These are phyloP conservation scores for Rhinoptilus africanus DNA, from an alignment of 2,113 vertebrate genomes.

Conservation along the genomic window DNA sequence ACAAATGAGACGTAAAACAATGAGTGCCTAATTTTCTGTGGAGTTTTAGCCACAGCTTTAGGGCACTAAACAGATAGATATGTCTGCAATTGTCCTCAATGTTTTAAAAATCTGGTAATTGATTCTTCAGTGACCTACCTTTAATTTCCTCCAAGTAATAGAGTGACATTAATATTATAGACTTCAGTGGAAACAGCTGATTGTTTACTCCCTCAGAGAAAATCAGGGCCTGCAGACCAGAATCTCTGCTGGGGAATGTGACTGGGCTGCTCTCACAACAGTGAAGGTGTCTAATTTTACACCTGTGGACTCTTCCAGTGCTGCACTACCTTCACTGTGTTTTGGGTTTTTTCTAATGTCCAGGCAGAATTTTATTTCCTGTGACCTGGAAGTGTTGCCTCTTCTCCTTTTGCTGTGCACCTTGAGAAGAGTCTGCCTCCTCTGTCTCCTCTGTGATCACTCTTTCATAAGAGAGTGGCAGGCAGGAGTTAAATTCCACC, in stretches of 20 bases:
- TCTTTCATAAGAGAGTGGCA: neutral
- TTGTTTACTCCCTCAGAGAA: neutral
- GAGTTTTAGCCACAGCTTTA: neutral
- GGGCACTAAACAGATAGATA: neutral
- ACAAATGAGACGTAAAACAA: neutral
- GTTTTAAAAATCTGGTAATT: neutral
- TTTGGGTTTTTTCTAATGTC: neutral
- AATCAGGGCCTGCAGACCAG: neutral
- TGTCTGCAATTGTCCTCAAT: neutral
- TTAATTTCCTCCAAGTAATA: slow-evolving; percentile 19
- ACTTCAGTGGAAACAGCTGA: neutral
- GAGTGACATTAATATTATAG: neutral
- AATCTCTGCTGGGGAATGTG: neutral
- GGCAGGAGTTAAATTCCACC: neutral
- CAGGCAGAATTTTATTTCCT: neutral
- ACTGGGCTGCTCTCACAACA: neutral
- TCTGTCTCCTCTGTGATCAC: neutral
- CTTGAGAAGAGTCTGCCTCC: neutral
- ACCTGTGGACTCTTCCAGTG: neutral
- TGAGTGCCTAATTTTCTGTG: neutral
- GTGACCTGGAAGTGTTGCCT: neutral
- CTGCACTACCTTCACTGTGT: neutral
- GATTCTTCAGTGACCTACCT: neutral
- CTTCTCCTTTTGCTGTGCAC: neutral
- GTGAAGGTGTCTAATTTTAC: neutral